Percentiles rank a stretch among this genome's conserved stretches.
These are phyloP conservation scores for Eudemis profundana DNA, from an alignment of 2,888 invertebrate genomes.

Conservation along the genomic window DNA sequence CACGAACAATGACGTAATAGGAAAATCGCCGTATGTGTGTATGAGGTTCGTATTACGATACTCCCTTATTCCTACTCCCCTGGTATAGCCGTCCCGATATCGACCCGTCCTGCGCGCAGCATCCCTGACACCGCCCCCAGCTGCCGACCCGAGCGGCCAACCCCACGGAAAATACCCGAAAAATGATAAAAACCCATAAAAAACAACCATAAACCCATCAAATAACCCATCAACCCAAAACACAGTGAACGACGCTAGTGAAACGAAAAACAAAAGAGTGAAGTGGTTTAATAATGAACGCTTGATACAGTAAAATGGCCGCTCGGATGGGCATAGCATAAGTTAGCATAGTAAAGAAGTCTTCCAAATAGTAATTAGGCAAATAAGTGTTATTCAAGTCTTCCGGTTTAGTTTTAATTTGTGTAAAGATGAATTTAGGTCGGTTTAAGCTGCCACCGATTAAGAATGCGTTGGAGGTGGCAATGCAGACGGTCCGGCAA, in stretches of 20 bases:
- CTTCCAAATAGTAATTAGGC: conserved; percentile 74
- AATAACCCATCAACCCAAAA: conserved; percentile 48
- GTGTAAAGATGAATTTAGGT: conserved; percentile 70
- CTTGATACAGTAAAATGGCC: conserved; percentile 64
- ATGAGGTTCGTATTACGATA: conserved; percentile 1
- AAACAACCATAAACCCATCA: conserved; percentile 48
- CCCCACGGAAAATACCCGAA: conserved; percentile 62
- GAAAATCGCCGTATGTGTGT: conserved; percentile 1
- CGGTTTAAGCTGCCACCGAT: conserved; percentile 89
- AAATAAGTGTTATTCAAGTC: conserved; percentile 60
- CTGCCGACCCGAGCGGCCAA: conserved; percentile 67
- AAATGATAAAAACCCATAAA: conserved; percentile 65
- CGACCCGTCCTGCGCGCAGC: conserved; percentile 75
- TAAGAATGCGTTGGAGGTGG: conserved; percentile 91
- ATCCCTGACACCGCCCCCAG: conserved; percentile 55
- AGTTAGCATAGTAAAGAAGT: conserved; percentile 74
- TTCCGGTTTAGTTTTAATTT: conserved; percentile 43
- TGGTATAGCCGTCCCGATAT: conserved; percentile 56
- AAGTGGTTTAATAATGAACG: conserved; percentile 41
- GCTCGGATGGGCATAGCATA: conserved; percentile 56
- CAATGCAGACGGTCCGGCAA: conserved; percentile 92
- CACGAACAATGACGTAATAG: conserved; percentile 1
- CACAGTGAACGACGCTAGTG: conserved; percentile 50
- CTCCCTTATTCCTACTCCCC: background rate
- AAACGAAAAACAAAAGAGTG: conserved; percentile 44